These are phyloP conservation scores for Thera britannica DNA, from an alignment of 2,888 invertebrate genomes.

Conservation along the genomic window DNA sequence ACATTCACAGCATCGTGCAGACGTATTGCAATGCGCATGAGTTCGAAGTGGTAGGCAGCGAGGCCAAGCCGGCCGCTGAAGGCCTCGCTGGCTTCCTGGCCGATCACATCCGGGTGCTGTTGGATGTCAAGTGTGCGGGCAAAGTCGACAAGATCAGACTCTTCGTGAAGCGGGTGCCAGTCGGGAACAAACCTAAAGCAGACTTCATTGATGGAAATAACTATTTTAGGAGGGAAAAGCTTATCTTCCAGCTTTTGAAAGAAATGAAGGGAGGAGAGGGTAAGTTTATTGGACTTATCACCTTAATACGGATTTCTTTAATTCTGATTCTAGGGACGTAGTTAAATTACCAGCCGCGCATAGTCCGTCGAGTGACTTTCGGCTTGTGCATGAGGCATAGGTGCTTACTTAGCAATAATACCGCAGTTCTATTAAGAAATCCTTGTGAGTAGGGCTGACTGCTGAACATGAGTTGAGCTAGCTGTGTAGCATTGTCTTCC, in stretches of 20 bases:
- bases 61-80: slow-evolving; percentile 54
- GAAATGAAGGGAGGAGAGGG: slow-evolving; percentile 52
- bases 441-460: no score
- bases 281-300: slow-evolving; percentile 31
- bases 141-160: slow-evolving; percentile 49
- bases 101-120: slow-evolving; percentile 60
- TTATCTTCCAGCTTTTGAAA: slow-evolving; percentile 63
- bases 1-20: slow-evolving; percentile 48
- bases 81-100: slow-evolving; percentile 70
- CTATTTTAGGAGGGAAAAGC: slow-evolving; percentile 62
- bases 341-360: no score
- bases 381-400: no score
- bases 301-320: no score
- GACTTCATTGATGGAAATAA: slow-evolving; percentile 59
- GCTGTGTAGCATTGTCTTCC: no score
- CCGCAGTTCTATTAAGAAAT: not conserved
- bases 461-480: no score
- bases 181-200: slow-evolving; percentile 62
- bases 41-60: slow-evolving; percentile 42
- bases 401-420: no score
- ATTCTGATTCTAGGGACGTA: no score
- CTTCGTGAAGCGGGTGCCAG: slow-evolving; percentile 68
- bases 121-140: slow-evolving; percentile 48
- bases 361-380: no score
- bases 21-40: slow-evolving; percentile 20